Conservation (phyloP, 1,140 invertebrate species). For the Protaetia brevitarsis region DNA sequence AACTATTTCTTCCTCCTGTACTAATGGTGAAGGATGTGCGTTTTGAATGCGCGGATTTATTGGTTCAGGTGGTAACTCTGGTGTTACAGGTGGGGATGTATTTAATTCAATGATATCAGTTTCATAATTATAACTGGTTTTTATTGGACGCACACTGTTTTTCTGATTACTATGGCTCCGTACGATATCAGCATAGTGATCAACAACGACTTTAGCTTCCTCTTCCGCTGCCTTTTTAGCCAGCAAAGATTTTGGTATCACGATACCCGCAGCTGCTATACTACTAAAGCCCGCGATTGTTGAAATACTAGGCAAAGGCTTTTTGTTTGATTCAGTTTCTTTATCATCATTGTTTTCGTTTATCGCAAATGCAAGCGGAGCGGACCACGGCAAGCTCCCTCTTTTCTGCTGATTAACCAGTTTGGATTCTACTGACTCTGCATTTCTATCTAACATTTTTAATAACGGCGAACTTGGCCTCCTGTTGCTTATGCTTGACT, state of each 20-base stretch:
- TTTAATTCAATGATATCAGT: neutral
- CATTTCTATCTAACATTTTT: neutral
- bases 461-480: conserved; percentile 3
- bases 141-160: conserved; percentile 45
- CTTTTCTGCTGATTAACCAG: neutral
- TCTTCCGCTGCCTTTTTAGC: conserved; percentile 51
- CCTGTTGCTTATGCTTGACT: neutral
- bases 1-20: neutral
- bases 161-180: conserved; percentile 57
- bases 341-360: conserved; percentile 51
- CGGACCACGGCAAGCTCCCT: conserved; percentile 4
- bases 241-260: conserved; percentile 39
- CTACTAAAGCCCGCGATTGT: conserved; percentile 39
- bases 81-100: neutral
- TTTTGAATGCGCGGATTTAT: neutral
- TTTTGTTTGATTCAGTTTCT: conserved; percentile 23
- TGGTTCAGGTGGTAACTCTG: neutral
- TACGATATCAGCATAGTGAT: conserved; percentile 78
- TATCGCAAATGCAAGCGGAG: neutral
- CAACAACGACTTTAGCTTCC: conserved; percentile 66
- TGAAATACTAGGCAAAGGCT: conserved; percentile 28
- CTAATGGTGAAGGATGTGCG: neutral
- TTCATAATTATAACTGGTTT: neutral
- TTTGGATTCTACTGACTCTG: neutral
- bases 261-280: conserved; percentile 43